Percentiles rank a stretch among this genome's conserved stretches.
Conservation (phyloP, 1,140 invertebrate genomes). For the Mercenaria mercenaria region DNA sequence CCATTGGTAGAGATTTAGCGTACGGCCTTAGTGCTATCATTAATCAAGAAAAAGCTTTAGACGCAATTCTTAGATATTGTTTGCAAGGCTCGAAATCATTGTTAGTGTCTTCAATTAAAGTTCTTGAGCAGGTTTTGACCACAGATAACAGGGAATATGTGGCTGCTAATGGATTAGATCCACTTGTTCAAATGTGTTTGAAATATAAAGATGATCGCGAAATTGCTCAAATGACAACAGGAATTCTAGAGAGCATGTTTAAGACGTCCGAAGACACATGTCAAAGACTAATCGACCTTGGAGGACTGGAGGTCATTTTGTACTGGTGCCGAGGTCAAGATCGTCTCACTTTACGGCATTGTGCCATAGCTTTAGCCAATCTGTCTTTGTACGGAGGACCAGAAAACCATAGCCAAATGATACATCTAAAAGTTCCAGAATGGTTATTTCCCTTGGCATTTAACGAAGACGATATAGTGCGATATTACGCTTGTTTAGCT, state of each 20-base stretch:
- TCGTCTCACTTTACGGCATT: slow-evolving; percentile 94
- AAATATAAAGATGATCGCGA: slow-evolving; percentile 89
- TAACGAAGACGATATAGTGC: slow-evolving; percentile 95
- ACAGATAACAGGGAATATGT: slow-evolving; percentile 98
- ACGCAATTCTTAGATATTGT: slow-evolving; percentile 89
- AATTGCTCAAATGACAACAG: slow-evolving; percentile 96
- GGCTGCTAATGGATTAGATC: slow-evolving; percentile 96
- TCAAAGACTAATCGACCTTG: slow-evolving; percentile 86
- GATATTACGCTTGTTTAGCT: slow-evolving; percentile 99
- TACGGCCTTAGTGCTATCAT: slow-evolving; percentile 93
- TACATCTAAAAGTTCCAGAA: slow-evolving; percentile 95
- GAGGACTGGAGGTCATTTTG: slow-evolving; percentile 91
- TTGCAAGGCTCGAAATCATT: slow-evolving; percentile 78
- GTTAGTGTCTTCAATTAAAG: slow-evolving; percentile 79
- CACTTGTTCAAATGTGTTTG: slow-evolving; percentile 92
- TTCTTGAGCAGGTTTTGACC: slow-evolving; percentile 95
- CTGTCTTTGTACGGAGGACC: slow-evolving; percentile 98
- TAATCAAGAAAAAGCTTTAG: slow-evolving; percentile 93
- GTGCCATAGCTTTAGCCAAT: slow-evolving; percentile 98
- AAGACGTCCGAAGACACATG: slow-evolving; percentile 98
- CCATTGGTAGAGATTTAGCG: slow-evolving; percentile 92
- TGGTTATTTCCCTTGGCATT: slow-evolving; percentile 99
- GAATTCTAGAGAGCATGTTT: slow-evolving; percentile 98
- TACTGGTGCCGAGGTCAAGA: slow-evolving; percentile 98
- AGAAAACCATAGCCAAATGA: slow-evolving; percentile 99